Evolutionary conservation across 2,113 vertebrate species (phyloP).

Genomic region (Gasterosteus nipponicus): DNA sequence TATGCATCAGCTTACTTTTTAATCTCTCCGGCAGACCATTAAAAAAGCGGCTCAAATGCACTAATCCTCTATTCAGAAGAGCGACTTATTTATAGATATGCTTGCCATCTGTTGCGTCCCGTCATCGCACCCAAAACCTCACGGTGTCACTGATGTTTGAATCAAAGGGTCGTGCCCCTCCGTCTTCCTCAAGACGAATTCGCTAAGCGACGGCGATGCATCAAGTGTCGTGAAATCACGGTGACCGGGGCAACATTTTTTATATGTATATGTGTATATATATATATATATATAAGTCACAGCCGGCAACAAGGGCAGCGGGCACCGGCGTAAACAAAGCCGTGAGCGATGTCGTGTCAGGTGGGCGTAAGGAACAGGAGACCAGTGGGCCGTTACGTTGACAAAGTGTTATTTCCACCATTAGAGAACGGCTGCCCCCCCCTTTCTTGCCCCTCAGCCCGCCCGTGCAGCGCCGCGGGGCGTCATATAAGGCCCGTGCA

Average conservation of each 20-base stretch:
- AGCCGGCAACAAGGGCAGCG: conserved; percentile 43
- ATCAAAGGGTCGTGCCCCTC: conserved; percentile 27
- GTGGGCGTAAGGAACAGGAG: conserved; percentile 46
- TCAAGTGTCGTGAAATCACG: conserved; percentile 48
- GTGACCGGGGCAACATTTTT: no score
- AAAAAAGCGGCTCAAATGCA: conserved; percentile 79
- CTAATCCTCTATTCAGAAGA: conserved; percentile 79
- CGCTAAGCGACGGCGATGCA: conserved; percentile 48
- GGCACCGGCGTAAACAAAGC: conserved; percentile 41
- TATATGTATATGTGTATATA: no score
- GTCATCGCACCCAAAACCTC: conserved; percentile 62
- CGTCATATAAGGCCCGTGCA: conserved; percentile 22
- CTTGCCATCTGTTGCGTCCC: conserved; percentile 79
- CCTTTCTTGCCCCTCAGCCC: conserved; percentile 41
- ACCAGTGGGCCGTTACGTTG: conserved; percentile 65
- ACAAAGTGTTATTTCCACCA: conserved; percentile 72
- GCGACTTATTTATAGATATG: conserved; percentile 83
- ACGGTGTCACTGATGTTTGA: conserved; percentile 39
- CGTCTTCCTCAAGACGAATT: conserved; percentile 24
- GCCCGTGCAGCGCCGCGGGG: conserved; percentile 35
- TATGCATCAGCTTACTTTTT: conserved; percentile 80
- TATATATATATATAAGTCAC: neutral
- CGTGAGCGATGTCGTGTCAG: conserved; percentile 58
- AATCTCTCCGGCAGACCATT: conserved; percentile 79
- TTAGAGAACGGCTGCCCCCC: conserved; percentile 51